Evolutionary conservation across 2,797 vertebrate genomes (phyloP), one percentile per base, ranked within the genome.

Genomic region (Betta splendens): DNA sequence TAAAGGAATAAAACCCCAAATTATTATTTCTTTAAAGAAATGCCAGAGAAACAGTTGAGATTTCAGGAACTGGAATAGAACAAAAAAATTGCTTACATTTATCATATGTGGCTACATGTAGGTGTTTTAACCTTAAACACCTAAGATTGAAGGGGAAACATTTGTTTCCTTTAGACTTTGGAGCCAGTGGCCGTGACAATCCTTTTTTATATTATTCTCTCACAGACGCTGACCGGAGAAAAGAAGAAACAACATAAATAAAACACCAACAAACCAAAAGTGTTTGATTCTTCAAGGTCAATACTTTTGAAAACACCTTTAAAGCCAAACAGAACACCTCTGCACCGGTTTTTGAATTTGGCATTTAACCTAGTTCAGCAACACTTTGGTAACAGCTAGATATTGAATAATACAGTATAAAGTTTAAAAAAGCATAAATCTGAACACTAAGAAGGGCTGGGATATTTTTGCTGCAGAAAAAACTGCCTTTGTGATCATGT

Each of bases 281-380:
- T 33, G 12, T 59, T 68, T 64, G 33, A 45, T n/a, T 26, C 44
- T 70, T 67, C 47, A 65, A 64, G 70, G 66, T 67, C 49, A 73
- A 53, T 46, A 17, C 28, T 35, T 47, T 36, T n/a, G 21, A 39
- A 16, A 46, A 54, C 35, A 37, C 5, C 25, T 36, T 46, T 22
- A n/a, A 55, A 53, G 22, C 9, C 18, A 61, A 67, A 63, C 17
- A 43, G 13, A 35, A 50, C 15, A 62, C 36, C 35, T 53, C 6
- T 42, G 37, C 42, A 18, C 8, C n/a, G 16, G 59, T 57, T 54
- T n/a, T 35, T 51, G 42, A 52, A 61, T 52, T 36, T 57, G 9
- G 25, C 43, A 66, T 59, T 52, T 40, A 33, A 44, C 45, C 35
- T 37, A 25, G 3, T 38, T 57, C 32, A 45, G 52, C 28, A 72